Evolutionary conservation across 2,888 invertebrate genomes (phyloP), one percentile per base, ranked within the genome.

Genomic region (Amphimallon solstitiale): DNA sequence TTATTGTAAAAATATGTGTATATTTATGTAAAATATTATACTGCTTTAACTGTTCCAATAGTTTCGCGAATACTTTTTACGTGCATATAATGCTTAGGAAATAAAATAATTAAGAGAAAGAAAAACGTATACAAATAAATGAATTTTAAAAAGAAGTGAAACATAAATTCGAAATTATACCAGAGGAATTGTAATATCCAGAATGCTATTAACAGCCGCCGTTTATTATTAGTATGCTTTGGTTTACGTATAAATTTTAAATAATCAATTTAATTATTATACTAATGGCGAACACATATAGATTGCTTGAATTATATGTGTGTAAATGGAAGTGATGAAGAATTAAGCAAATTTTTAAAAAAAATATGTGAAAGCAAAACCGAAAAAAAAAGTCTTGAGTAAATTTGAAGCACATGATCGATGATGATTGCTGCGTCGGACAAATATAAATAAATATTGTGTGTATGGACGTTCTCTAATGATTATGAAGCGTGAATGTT

Each of bases 201-300:
- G 71, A 72, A 74, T 75, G 72, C 71, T 70, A 74, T 71, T 73
- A 71, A 68, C 66, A 23, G 56, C 66, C 65, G 49, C 23, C 63
- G 67, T 51, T 61, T 66, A 73, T 71, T 73, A 72, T 75, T 75
- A 76, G 75, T 75, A 73, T 72, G 78, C 78, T 78, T 79, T 76
- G 75, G 77, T 78, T n/a, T 78, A 76, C 77, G 73, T 78, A 23
- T 23, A 23, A 23, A 23, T 23, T 23, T 23, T 4, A 78, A 77
- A 66, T 78, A 77, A 79, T 79, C 78, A 78, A 77, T 80, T 80
- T 77, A 79, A 77, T 76, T 79, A 78, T 77, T 79, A 79, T 78
- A 77, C 76, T 78, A 83, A 82, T 82, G 80, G 80, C 83, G 80
- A 82, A 80, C 79, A 81, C 81, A 80, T 82, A 81, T 56, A 56